Evolutionary conservation across 2,113 vertebrate species (phyloP).

Genomic region (Peucedramus taeniatus): DNA sequence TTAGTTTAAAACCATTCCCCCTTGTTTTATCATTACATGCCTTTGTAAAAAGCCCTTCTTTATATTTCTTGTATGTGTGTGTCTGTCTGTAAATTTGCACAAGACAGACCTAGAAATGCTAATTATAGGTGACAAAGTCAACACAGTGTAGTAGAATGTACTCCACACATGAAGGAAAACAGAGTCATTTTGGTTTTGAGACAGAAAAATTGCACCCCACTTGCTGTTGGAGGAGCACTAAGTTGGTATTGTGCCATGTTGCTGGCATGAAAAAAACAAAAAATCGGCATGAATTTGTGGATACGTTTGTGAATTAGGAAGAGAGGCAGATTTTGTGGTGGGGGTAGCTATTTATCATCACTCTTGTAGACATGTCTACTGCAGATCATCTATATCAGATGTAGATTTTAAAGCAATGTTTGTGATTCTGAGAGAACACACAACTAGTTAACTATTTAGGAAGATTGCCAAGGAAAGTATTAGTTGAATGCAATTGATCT

Average conservation of each 20-base stretch:
- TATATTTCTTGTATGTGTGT: not conserved
- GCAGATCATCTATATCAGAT: not conserved
- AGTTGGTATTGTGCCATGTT: not conserved
- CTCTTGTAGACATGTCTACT: not conserved
- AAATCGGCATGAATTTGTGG: not conserved
- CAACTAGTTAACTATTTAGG: not conserved
- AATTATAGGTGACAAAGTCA: not conserved
- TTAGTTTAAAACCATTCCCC: not conserved
- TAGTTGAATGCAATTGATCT: not conserved
- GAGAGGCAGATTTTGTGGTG: not conserved
- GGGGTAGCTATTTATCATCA: not conserved
- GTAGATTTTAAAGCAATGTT: not conserved
- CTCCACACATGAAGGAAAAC: not conserved
- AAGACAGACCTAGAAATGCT: not conserved
- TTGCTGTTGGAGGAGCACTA: not conserved
- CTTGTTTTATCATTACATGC: fast-evolving
- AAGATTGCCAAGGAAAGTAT: not conserved
- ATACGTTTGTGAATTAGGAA: not conserved
- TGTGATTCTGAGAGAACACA: not conserved
- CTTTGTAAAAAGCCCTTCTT: not conserved
- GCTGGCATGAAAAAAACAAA: not conserved
- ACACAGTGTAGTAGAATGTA: not conserved
- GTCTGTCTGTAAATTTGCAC: not conserved
- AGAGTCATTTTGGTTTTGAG: not conserved
- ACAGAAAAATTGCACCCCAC: not conserved